A percentile compares a stretch with the other conserved stretches of the same genome.
Evolutionary conservation across 2,888 invertebrate species (phyloP).

Genomic region (Hybos culiciformis): DNA sequence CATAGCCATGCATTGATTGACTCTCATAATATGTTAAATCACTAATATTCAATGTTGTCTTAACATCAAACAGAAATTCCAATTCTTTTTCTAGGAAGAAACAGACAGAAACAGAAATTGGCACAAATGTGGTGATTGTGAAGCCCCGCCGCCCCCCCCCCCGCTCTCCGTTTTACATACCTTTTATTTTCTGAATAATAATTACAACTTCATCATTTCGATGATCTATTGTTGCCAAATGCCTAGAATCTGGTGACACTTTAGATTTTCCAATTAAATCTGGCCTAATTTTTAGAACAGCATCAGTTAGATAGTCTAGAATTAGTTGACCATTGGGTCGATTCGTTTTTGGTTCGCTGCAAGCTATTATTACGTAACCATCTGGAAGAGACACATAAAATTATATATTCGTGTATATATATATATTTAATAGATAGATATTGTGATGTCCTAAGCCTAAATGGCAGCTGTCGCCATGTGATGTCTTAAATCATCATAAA

Average conservation of each 20-base stretch:
- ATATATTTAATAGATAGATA: background rate
- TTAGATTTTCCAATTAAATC: conserved; percentile 49
- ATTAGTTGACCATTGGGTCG: conserved; percentile 51
- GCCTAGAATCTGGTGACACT: conserved; percentile 56
- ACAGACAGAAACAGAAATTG: no score
- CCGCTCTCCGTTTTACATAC: no score
- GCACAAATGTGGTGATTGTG: no score
- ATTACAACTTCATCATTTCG: conserved; percentile 41
- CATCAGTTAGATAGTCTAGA: conserved; percentile 58
- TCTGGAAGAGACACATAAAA: conserved; percentile 36
- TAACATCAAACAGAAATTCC: conserved; percentile 57
- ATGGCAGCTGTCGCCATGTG: no score
- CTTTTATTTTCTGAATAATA: conserved; percentile 49
- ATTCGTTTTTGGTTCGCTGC: conserved; percentile 50
- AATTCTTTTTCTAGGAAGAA: conserved; percentile 44
- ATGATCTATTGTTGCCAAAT: conserved; percentile 51
- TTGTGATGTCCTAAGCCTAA: no score
- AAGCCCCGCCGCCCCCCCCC: no score
- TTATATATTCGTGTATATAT: background rate
- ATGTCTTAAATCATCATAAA: background rate
- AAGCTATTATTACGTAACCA: conserved; percentile 57
- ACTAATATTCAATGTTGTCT: conserved; percentile 57
- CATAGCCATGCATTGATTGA: conserved; percentile 55
- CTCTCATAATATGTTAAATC: conserved; percentile 61
- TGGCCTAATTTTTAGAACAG: conserved; percentile 48